phyloP scores from a whole-genome alignment of 2,888 invertebrate genomes.

The Agapetus fuscipes region DNA sequence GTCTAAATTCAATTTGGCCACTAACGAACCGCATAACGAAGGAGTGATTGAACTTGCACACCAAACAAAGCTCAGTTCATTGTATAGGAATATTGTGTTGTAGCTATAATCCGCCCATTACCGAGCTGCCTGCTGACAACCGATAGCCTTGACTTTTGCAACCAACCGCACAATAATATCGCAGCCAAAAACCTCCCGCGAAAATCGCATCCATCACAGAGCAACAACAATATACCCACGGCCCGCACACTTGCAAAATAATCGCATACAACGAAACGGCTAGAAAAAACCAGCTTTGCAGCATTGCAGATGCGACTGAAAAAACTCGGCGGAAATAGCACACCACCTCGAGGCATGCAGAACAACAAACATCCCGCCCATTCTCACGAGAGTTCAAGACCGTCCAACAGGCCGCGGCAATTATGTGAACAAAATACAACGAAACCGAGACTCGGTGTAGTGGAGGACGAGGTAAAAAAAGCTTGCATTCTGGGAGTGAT shows the following conservation, averaged over 20 bases:
- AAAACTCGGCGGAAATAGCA: conserved; percentile 6
- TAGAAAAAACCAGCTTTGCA: conserved; percentile 11
- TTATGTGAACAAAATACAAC: neutral
- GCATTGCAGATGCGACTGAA: conserved; percentile 13
- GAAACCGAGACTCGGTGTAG: neutral
- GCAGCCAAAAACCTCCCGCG: conserved; percentile 2
- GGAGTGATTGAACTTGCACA: conserved; percentile 19
- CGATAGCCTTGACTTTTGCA: conserved; percentile 21
- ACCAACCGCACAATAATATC: conserved; percentile 15
- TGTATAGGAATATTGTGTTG: no score
- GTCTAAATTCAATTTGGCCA: conserved; percentile 9
- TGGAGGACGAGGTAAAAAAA: conserved; percentile 11
- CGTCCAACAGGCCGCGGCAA: neutral
- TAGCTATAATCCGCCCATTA: conserved; percentile 5
- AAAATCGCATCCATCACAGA: conserved; percentile 15
- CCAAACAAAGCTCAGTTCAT: conserved; percentile 17
- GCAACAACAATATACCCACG: no score
- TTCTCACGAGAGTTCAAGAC: neutral
- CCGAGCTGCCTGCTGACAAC: conserved; percentile 3
- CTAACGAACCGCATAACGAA: conserved; percentile 12
- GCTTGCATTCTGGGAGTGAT: conserved; percentile 20
- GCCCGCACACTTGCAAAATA: no score
- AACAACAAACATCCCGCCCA: neutral
- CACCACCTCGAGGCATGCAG: neutral
- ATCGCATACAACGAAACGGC: neutral